Evolutionary conservation across 2,797 vertebrate species (phyloP), one percentile per base, ranked within the genome.

Genomic region (Notoglanidium macrostoma): DNA sequence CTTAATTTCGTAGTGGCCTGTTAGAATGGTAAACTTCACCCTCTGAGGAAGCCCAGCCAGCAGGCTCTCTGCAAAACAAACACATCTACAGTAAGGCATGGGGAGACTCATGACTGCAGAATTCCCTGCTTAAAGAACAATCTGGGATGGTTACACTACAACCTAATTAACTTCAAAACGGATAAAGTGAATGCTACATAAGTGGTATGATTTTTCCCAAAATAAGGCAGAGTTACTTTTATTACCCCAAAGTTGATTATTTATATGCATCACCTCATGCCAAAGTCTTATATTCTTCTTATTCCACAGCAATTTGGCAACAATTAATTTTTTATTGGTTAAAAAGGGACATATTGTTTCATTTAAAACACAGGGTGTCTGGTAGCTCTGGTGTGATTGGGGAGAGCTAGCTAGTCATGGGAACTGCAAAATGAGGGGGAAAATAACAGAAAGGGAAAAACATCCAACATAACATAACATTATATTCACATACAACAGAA

Each of bases 21-120:
- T 98, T 80, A 97, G 92, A 87, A 99, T 95, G 0, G 97, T 98
- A 94, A 99, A 98, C 94, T 97, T 97, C 87, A 99, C 96, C 90
- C 93, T 96, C 96, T 99, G 98, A 86, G 98, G 97, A 91, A 99
- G 96, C 83, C 98, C 98, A 21, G 98, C 98, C 94, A 99, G 93
- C 91, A 99, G 97, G 17, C 96, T 96, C 85, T 98, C 98, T 99
- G 93, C 70, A 92, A 91, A 91, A 92, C 65, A 91, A 40, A 87
- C 17, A 84, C 23, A 72, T 14, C 9, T 19, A 49, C 5, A 76
- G n/a, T n/a, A 44, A 63, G 10, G 26, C 12, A 29, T 32, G 44
- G n/a, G 49, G 40, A 44, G 26, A 8, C 4, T 21, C 44, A 51
- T 29, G 10, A 51, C 19, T 23, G 11, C 49, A 32, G 4, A 65